Evolutionary conservation across 2,888 invertebrate genomes (phyloP), one percentile per base, ranked within the genome.

Genomic region (Eilema caniola): DNA sequence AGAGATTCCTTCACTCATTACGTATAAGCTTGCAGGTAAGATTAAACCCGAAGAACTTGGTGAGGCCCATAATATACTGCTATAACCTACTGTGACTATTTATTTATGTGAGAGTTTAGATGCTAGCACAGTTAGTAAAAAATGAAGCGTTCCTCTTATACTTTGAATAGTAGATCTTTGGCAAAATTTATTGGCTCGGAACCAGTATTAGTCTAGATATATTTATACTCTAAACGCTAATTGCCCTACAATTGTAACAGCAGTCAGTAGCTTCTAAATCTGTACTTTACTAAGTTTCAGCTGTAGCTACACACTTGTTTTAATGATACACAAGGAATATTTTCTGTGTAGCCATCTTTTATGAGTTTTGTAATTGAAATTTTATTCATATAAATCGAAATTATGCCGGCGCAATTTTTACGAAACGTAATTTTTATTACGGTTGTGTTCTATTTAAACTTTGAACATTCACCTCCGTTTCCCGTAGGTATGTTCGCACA

Each of bases 211-310:
- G 79, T 80, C 79, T 81, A 78, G 83, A 85, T 84, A 84, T 87
- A 86, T 88, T 88, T 86, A 88, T 85, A 86, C 83, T 82, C 84
- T 83, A 76, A 79, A 84, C 86, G 85, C 83, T 89, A 89, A 91
- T 91, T 90, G 90, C 84, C 83, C 83, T 78, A 83, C 83, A 83
- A 85, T 86, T 84, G 86, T 86, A 83, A 84, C 83, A 83, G 76
- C 77, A 79, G 77, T 16, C 47, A 28, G n/a, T 64, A 23, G 79
- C 78, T 88, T 83, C 86, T 85, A 90, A 90, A 89, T 89, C 88
- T 86, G 86, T 87, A 87, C 85, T 88, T 82, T 84, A 72, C 74
- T 73, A 84, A 89, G 84, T 88, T 88, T 86, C 81, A 83, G 85
- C 86, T 84, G 85, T 79, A 25, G n/a, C n/a, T 47, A 47, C 20